These are phyloP conservation scores for Formica selysi DNA, from an alignment of 1,140 invertebrate species.

Conservation along the genomic window DNA sequence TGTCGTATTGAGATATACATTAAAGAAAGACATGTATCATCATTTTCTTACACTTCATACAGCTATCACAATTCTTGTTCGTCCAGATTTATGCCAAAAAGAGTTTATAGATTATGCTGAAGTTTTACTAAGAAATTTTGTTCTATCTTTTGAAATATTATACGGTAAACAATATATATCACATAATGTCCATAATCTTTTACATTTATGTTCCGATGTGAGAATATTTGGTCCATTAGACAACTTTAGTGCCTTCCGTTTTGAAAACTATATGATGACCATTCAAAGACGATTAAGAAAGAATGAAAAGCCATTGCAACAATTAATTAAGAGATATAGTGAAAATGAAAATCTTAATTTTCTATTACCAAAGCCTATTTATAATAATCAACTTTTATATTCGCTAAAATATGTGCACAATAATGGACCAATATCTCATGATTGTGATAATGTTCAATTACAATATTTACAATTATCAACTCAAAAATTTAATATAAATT, in stretches of 20 bases:
- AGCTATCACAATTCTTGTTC: not conserved
- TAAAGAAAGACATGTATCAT: not conserved
- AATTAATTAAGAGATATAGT: constrained; percentile 1
- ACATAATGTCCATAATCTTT: not conserved
- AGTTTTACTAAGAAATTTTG: not conserved
- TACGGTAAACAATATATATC: constrained; percentile 12
- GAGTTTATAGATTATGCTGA: constrained; percentile 3
- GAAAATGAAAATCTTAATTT: not conserved
- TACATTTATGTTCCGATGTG: constrained; percentile 1
- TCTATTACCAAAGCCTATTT: not conserved
- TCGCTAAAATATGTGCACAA: constrained; percentile 6
- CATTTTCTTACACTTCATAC: constrained; percentile 4
- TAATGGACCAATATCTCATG: not conserved
- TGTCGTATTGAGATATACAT: not conserved
- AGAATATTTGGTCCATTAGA: not conserved
- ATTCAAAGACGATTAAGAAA: not conserved
- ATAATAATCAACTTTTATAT: constrained; percentile 1
- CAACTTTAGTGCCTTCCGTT: not conserved
- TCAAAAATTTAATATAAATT: constrained; percentile 17
- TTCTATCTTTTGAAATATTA: not conserved
- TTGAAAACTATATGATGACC: constrained; percentile 15
- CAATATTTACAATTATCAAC: constrained; percentile 12
- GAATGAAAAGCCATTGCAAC: not conserved
- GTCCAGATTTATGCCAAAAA: not conserved
- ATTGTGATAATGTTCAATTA: not conserved